Percentiles rank a stretch among this genome's conserved stretches.
Evolutionary conservation across 2,888 invertebrate species (phyloP).

Genomic region (Drosophila cracens): DNA sequence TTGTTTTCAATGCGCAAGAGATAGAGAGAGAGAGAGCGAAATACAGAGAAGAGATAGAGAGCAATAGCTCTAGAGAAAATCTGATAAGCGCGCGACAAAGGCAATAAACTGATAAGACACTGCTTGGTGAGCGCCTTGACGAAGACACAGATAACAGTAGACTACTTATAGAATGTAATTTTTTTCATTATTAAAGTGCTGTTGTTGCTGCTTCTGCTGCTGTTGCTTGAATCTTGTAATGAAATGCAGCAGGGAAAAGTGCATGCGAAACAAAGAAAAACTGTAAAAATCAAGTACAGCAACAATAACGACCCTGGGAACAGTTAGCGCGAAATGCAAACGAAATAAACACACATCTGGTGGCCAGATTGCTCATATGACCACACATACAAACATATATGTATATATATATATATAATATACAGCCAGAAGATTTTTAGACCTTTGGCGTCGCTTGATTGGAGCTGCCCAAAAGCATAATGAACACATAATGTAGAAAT

Average conservation of each 20-base stretch:
- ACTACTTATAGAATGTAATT: slow-evolving; percentile 36
- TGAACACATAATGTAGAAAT: background rate
- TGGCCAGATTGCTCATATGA: slow-evolving; percentile 58
- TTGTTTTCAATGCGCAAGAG: slow-evolving; percentile 60
- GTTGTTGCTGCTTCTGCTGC: slow-evolving; percentile 21
- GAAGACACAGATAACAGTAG: slow-evolving; percentile 34
- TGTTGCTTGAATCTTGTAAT: slow-evolving; percentile 49
- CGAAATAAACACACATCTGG: slow-evolving; percentile 65
- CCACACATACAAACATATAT: slow-evolving; percentile 4
- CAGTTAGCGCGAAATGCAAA: slow-evolving; percentile 57
- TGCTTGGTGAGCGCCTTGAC: slow-evolving; percentile 21
- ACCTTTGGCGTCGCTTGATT: slow-evolving; percentile 55
- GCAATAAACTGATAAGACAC: slow-evolving; percentile 71
- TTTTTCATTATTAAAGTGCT: slow-evolving; percentile 23
- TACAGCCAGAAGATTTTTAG: slow-evolving; percentile 25
- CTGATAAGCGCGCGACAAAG: slow-evolving; percentile 62
- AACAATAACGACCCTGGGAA: slow-evolving; percentile 57
- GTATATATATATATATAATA: background rate
- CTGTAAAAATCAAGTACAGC: slow-evolving; percentile 50
- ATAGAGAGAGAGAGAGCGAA: slow-evolving; percentile 3
- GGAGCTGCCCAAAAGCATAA: slow-evolving; percentile 14
- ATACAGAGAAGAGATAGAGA: slow-evolving; percentile 16
- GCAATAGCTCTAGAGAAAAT: slow-evolving; percentile 10
- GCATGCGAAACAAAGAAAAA: slow-evolving; percentile 53
- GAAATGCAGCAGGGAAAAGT: slow-evolving; percentile 54